phyloP scores from a whole-genome alignment of 2,888 invertebrate species.

The Lamellibrachia columna region DNA sequence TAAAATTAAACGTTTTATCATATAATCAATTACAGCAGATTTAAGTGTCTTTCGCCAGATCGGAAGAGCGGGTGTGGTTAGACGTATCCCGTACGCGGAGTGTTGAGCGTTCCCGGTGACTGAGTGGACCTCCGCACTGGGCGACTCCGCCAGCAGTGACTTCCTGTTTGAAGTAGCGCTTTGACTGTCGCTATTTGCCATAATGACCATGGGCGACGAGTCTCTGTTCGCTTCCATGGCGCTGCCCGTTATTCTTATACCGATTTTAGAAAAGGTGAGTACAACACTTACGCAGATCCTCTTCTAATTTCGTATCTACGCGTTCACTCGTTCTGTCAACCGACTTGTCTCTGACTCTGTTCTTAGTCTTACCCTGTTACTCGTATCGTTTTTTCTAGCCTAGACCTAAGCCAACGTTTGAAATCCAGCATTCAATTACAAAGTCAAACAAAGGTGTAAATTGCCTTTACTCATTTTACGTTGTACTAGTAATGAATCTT shows the following conservation, averaged over 20 bases:
- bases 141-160: neutral
- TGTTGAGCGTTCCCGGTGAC: neutral
- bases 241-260: slow-evolving; percentile 61
- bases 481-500: no score
- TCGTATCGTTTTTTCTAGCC: no score
- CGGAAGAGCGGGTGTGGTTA: neutral
- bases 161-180: slow-evolving; percentile 9
- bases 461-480: no score
- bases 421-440: no score
- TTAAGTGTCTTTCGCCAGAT: neutral
- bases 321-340: neutral
- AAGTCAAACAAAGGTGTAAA: no score
- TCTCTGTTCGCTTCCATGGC: slow-evolving; percentile 60
- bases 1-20: neutral
- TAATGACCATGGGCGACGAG: slow-evolving; percentile 62
- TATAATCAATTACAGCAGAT: neutral
- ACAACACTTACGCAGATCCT: neutral
- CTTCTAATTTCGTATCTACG: neutral
- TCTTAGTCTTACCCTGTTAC: no score
- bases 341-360: neutral
- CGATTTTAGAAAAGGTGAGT: slow-evolving; percentile 61
- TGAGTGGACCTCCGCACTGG: neutral
- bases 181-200: slow-evolving; percentile 24
- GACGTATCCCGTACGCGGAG: neutral
- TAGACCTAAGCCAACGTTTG: no score